Base-by-base conservation (phyloP, 2,797 vertebrate genomes). In the Sebastes nivosus region DNA sequence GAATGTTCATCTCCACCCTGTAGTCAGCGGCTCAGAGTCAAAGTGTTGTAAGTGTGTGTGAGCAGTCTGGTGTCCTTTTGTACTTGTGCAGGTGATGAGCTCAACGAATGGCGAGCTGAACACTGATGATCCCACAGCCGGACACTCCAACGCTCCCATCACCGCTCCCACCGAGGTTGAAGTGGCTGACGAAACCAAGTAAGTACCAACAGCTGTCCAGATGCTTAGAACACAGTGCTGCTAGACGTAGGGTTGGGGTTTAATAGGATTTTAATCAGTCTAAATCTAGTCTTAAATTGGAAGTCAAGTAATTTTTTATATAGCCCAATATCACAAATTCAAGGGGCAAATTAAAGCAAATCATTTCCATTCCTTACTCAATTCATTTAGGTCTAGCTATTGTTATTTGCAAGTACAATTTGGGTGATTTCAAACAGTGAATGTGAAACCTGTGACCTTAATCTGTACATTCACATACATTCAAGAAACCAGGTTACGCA, bases 91-190 rank as follows among this genome's bases (percentile, higher is more conserved):
- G 98, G 98, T 98, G 89, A 97, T 99, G 96, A 99, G 97, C 94
- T 99, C 97, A 79, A 99, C 98, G 36, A 99, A 99, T 0, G 98
- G 98, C 9, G 98, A 99, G 95, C 95, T 99, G 94, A 99, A 99
- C 90, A 97, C 98, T 0, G 98, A 99, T 0, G 98, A 99, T 90
- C 98, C 98, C 16, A 98, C 97, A 0, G 98, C 98, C 1, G 98
- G 97, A 91, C 98, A 99, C 93, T 99, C 98, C 70, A 99, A 99
- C 2, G 98, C 98, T 72, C 98, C 98, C 90, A 99, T 99, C 95
- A 98, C 98, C 0, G 97, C 98, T 66, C 97, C 97, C 18, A 96
- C 98, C 0, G 98, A 99, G 91, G 97, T 99, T 58, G 98, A 99
- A 93, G 98, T 99, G 95, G 96, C 97, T 2, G 98, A 99, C 8